phyloP scores from a whole-genome alignment of 2,888 invertebrate species.

The Melitaea athalia region DNA sequence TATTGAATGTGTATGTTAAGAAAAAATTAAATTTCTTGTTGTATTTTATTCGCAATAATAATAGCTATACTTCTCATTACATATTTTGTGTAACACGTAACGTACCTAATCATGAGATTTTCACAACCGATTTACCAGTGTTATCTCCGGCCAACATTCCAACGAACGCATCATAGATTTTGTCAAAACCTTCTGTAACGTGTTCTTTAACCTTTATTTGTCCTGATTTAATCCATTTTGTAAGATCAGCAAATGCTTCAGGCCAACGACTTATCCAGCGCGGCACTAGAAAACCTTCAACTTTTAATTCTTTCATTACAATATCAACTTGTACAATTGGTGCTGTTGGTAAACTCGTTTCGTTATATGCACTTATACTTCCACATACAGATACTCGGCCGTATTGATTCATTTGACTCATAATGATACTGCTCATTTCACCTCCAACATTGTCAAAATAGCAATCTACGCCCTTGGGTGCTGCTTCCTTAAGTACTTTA shows the following conservation, averaged over 20 bases:
- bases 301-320: constrained; percentile 81
- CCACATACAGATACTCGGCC: constrained; percentile 59
- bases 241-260: constrained; percentile 83
- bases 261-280: constrained; percentile 80
- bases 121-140: constrained; percentile 86
- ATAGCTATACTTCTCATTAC: too few species aligned
- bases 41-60: too few species aligned
- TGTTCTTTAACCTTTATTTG: constrained; percentile 85
- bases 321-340: constrained; percentile 78
- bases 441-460: constrained; percentile 91
- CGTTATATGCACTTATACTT: constrained; percentile 62
- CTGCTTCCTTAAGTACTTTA: constrained; percentile 81
- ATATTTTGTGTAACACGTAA: neutral
- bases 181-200: constrained; percentile 86
- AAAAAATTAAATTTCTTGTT: too few species aligned
- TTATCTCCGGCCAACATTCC: constrained; percentile 85
- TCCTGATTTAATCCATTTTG: constrained; percentile 84
- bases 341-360: constrained; percentile 52
- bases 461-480: constrained; percentile 87
- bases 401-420: constrained; percentile 81
- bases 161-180: constrained; percentile 85
- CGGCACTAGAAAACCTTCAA: constrained; percentile 83
- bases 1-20: too few species aligned
- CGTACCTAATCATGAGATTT: constrained; percentile 67
- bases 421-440: constrained; percentile 81